Evolutionary conservation across 1,140 invertebrate species (phyloP), one percentile per base, ranked within the genome.

Genomic region (Drosophila nigromelanica): DNA sequence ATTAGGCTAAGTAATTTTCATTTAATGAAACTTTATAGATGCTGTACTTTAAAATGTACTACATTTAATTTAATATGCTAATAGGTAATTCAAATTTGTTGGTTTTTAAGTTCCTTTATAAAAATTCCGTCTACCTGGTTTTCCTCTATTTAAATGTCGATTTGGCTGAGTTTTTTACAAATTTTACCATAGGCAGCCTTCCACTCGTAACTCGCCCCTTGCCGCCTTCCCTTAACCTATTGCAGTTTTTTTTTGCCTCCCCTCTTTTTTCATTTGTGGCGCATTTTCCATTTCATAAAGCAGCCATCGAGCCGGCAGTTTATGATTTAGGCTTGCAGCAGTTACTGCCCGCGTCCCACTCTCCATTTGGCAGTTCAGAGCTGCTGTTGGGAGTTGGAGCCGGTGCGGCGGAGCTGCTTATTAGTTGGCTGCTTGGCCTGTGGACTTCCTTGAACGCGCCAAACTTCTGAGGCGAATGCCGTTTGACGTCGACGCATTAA

Each of bases 261-360:
- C 33, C 15, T 8, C 18, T 18, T 18, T 21, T 72, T 81, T 80
- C 68, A 85, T 86, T 86, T 81, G 77, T 56, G 73, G 80, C 82
- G 67, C 71, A 87, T 86, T 86, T 87, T 89, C 83, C 82, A 87
- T 87, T 87, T 89, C 82, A 87, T 87, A 89, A 89, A 89, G 78
- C 83, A 89, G 73, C 68, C 68, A 87, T 64, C 56, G 72, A 78
- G 75, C 68, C 78, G 55, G 66, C 77, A 82, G 83, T 82, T 82
- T 79, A 86, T 86, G 82, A 86, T 87, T 87, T 86, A 86, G 80
- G 82, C 85, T 78, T 87, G 73, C 67, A 75, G 73, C 68, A 59
- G 51, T 71, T 40, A 33, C 52, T 37, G 30, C 33, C 50, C 37
- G 6, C 5, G 2, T 14, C 43, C 14, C 15, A 12, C 43, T 14